Evolutionary conservation across 2,113 vertebrate species (phyloP).

Genomic region (Ornithorhynchus anatinus): DNA sequence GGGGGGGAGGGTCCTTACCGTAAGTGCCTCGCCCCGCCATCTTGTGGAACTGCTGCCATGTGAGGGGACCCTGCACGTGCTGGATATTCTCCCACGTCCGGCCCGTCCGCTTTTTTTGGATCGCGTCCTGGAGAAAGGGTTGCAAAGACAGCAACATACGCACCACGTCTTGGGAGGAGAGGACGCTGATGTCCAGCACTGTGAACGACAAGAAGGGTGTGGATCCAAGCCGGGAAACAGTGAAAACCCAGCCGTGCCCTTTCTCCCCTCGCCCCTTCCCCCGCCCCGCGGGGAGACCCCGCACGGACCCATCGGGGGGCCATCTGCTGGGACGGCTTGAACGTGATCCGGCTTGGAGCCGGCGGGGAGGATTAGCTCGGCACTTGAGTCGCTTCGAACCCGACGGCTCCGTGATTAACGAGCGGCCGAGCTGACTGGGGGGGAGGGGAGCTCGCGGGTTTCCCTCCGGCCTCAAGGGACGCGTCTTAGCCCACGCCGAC

Average conservation of each 20-base stretch:
- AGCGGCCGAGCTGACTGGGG: no score
- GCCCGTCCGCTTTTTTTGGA: constrained; percentile 96
- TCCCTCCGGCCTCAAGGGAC: no score
- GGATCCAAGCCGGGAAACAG: background rate
- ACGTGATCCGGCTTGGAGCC: no score
- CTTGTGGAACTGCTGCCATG: constrained; percentile 99
- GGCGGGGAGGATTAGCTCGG: no score
- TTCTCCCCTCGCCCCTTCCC: background rate
- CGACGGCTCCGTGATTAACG: no score
- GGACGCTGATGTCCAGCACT: constrained; percentile 93
- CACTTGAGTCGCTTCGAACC: no score
- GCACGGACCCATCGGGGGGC: no score
- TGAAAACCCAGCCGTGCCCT: background rate
- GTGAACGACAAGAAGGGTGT: constrained; percentile 11
- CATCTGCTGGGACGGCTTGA: no score
- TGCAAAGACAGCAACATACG: constrained; percentile 95
- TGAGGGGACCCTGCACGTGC: constrained; percentile 96
- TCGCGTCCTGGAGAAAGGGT: constrained; percentile 95
- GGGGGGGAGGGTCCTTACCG: constrained; percentile 62
- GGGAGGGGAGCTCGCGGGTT: no score
- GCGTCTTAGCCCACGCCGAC: no score
- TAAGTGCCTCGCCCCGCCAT: constrained; percentile 97
- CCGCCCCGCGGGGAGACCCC: background rate
- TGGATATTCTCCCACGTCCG: constrained; percentile 99
- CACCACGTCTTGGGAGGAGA: constrained; percentile 96